Conservation (phyloP, 2,888 invertebrate species). For the Nomada fabriciana region DNA sequence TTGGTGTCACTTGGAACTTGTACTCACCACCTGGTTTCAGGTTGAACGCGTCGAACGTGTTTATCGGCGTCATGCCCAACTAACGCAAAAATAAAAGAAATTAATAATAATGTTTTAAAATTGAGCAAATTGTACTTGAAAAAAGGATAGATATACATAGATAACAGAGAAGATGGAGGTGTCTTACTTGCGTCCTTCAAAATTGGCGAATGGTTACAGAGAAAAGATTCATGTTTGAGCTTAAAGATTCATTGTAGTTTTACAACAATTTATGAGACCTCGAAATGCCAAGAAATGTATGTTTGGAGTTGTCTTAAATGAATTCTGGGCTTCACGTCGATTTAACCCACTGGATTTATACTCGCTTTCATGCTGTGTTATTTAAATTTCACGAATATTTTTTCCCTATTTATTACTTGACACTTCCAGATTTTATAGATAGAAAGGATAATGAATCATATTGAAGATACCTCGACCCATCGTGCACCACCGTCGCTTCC, state of each 20-base stretch:
- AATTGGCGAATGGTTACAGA: background rate
- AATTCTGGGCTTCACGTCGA: background rate
- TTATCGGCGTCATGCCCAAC: constrained; percentile 92
- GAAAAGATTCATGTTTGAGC: constrained; percentile 15
- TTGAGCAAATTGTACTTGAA: background rate
- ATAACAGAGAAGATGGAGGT: background rate
- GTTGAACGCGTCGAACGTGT: constrained; percentile 93
- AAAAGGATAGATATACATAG: background rate
- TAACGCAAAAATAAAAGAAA: constrained; percentile 55
- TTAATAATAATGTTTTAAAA: background rate
- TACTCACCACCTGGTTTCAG: constrained; percentile 92
- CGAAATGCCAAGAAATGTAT: constrained; percentile 11
- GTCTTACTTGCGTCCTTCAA: constrained; percentile 37
- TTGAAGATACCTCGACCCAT: constrained; percentile 88
- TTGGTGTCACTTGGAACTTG: constrained; percentile 94
- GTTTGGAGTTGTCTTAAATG: background rate
- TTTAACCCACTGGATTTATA: background rate
- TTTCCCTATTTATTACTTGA: background rate
- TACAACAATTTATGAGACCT: constrained; percentile 6
- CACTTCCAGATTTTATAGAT: background rate
- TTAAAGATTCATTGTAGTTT: background rate
- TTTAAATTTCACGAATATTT: background rate
- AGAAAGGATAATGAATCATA: background rate
- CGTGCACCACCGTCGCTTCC: constrained; percentile 93
- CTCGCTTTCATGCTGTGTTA: background rate